These are phyloP conservation scores for Stegodyphus dumicola DNA, from an alignment of 1,140 invertebrate species.

Conservation along the genomic window DNA sequence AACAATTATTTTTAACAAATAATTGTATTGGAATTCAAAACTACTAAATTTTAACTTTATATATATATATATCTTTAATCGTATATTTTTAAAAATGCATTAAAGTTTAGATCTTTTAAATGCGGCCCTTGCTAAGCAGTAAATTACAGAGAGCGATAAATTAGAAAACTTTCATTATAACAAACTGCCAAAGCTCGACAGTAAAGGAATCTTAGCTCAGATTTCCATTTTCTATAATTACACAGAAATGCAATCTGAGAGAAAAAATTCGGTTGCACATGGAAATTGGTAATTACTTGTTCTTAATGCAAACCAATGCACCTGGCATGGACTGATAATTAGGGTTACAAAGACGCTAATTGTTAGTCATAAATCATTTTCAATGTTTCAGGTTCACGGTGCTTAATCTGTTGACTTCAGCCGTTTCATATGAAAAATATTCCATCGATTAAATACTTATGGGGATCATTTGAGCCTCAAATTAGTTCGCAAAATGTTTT, in stretches of 20 bases:
- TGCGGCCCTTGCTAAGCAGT: no score
- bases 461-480: background rate
- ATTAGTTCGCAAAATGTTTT: background rate
- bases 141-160: no score
- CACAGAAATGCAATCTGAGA: background rate
- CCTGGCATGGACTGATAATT: conserved; percentile 13
- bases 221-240: no score
- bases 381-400: background rate
- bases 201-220: no score
- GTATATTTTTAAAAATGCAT: no score
- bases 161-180: no score
- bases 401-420: background rate
- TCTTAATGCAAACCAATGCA: background rate
- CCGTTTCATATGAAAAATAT: background rate
- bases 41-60: no score
- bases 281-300: background rate
- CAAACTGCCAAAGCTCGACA: no score
- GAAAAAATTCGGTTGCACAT: background rate
- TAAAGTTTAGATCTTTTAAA: no score
- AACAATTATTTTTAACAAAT: no score
- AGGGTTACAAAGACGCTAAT: conserved; percentile 6
- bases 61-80: no score
- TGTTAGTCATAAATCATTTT: conserved; percentile 29
- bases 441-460: background rate
- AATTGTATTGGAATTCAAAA: no score